Percentiles rank a stretch among this genome's conserved stretches.
Conservation (phyloP, 2,113 vertebrate genomes). For the Anthoscopus minutus region DNA sequence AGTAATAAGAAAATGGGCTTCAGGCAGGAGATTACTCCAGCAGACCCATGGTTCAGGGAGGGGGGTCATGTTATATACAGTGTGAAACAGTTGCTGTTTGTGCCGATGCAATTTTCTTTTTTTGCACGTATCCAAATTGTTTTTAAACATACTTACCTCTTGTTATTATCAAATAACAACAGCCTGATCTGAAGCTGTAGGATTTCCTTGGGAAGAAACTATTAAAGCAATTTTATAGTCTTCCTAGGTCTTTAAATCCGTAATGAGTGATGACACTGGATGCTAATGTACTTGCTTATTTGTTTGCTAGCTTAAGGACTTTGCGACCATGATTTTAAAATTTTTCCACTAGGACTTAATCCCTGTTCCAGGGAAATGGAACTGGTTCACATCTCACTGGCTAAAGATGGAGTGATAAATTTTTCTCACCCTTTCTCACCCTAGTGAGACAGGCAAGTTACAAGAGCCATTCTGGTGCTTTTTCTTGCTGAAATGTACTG, state of each 20-base stretch:
- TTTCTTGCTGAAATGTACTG: neutral
- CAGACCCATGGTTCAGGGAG: neutral
- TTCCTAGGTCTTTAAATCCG: neutral
- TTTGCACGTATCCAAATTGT: neutral
- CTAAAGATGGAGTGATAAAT: neutral
- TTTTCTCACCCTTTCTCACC: neutral
- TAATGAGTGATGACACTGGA: neutral
- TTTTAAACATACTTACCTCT: neutral
- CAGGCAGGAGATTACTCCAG: neutral
- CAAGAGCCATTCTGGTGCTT: neutral
- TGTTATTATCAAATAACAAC: neutral
- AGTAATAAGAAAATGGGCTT: neutral
- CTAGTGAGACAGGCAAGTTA: neutral
- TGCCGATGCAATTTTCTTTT: neutral
- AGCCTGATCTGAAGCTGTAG: neutral
- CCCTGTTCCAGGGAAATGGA: neutral
- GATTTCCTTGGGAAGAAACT: neutral
- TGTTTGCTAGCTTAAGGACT: neutral
- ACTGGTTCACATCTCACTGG: neutral
- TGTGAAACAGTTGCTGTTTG: neutral
- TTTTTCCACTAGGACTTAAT: neutral
- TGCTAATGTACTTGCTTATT: neutral
- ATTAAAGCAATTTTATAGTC: neutral
- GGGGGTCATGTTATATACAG: neutral
- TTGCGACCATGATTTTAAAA: accelerated